Conservation (phyloP, 2,113 vertebrate genomes). For the Cyphomyrus plagiostoma region DNA sequence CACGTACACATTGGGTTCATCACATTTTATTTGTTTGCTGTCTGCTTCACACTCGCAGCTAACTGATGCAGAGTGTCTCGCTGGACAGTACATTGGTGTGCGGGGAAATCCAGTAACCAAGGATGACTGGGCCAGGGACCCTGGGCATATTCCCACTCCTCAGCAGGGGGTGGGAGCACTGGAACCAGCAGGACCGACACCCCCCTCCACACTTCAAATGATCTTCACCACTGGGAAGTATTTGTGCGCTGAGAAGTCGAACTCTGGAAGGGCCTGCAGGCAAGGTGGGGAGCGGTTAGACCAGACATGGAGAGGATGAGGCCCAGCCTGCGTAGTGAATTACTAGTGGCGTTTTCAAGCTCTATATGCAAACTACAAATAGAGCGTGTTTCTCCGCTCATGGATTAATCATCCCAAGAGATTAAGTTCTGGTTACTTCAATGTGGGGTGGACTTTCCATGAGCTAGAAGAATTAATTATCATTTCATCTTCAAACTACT, state of each 20-base stretch:
- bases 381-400: background rate
- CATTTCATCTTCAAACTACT: background rate
- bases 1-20: background rate
- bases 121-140: background rate
- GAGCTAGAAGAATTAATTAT: background rate
- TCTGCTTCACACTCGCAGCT: background rate
- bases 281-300: conserved; percentile 5
- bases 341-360: background rate
- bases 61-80: background rate
- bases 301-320: background rate
- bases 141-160: background rate
- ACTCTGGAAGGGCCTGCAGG: conserved; percentile 84
- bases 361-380: background rate
- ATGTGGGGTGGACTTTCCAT: background rate
- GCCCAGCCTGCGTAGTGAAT: background rate
- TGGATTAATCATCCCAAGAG: background rate
- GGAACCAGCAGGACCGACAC: background rate
- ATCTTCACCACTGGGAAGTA: conserved; percentile 98
- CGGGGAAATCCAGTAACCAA: background rate
- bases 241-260: conserved; percentile 95
- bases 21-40: background rate
- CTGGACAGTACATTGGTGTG: background rate
- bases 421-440: background rate
- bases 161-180: background rate
- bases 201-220: conserved; percentile 58